A percentile compares a stretch with the other conserved stretches of the same genome.
Conservation (phyloP, 2,888 invertebrate genomes). For the Sarcophaga rosellei region DNA sequence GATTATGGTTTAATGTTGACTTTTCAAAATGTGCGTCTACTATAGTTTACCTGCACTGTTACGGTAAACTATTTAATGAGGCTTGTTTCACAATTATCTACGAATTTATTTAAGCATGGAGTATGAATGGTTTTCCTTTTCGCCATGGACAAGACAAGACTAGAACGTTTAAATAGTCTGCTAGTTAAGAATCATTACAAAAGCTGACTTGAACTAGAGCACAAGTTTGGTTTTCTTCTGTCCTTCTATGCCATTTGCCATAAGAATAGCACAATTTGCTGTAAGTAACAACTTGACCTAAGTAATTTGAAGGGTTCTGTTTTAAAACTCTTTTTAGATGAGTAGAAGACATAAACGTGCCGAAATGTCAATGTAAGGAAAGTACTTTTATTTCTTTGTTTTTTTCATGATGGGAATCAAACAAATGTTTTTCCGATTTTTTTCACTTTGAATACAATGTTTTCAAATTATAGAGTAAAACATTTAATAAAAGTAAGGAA, state of each 20-base stretch:
- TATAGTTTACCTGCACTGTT: slow-evolving; percentile 48
- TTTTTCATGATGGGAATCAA: slow-evolving; percentile 61
- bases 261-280: slow-evolving; percentile 60
- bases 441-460: neutral
- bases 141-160: slow-evolving; percentile 22
- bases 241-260: slow-evolving; percentile 6
- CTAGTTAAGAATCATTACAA: slow-evolving; percentile 48
- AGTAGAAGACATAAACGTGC: slow-evolving; percentile 57
- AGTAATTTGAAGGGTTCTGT: slow-evolving; percentile 62
- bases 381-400: neutral
- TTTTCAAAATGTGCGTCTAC: slow-evolving; percentile 28
- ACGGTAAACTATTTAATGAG: slow-evolving; percentile 68
- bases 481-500: neutral
- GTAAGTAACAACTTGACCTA: slow-evolving; percentile 63
- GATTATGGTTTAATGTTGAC: slow-evolving; percentile 55
- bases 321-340: slow-evolving; percentile 16
- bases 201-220: slow-evolving; percentile 55
- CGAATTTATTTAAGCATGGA: slow-evolving; percentile 33
- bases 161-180: slow-evolving; percentile 20
- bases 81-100: slow-evolving; percentile 68
- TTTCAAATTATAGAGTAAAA: slow-evolving; percentile 14
- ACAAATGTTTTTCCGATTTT: slow-evolving; percentile 48
- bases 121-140: neutral
- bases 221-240: slow-evolving; percentile 15
- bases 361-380: slow-evolving; percentile 56